Base-by-base conservation (phyloP, 2,113 vertebrate genomes). In the Callospermophilus lateralis region DNA sequence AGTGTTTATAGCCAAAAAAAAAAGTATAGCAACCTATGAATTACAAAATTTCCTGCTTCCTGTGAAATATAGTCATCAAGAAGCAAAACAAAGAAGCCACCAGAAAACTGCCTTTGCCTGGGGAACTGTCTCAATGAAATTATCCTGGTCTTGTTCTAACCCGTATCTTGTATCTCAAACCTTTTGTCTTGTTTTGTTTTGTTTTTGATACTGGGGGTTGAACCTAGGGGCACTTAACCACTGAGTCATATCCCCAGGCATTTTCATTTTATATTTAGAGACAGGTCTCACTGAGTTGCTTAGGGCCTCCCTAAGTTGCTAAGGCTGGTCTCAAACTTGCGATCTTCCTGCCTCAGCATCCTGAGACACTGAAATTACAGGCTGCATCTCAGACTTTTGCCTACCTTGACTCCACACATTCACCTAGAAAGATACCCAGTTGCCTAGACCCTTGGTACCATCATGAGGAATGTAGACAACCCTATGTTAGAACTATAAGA, bases 11-110 rank as follows among this genome's bases (percentile, higher is more conserved):
- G 51, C 26, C 61, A 45, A 45, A 45, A 45, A 58, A 12, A 80
- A 67, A 96, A 90, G 72, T 84, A 28, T 30, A 91, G 89, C 26
- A 86, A 89, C 26, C 67, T n/a, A 28, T 16, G n/a, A 85, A 34
- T 91, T 96, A 84, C 28, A 95, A 78, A 63, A 95, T 70, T 91
- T 94, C 48, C 88, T 96, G 45, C 51, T 55, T 97, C 48, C 76
- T 88, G 61, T 42, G 77, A 88, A 72, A 30, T 70, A 95, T 32
- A 28, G 87, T 92, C 70, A 84, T 73, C 85, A 80, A 37, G 70
- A 76, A 87, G 51, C 67, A 89, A 72, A 76, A 76, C 17, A 92
- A 51, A 78, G 84, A 87, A 70, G 45, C n/a, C 76, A 90, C 42
- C 28, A 79, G 77, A 42, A 91, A 94, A 65, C 22, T 68, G 73